Base-by-base conservation (phyloP, 2,888 invertebrate genomes). In the Drosophila helvetica region DNA sequence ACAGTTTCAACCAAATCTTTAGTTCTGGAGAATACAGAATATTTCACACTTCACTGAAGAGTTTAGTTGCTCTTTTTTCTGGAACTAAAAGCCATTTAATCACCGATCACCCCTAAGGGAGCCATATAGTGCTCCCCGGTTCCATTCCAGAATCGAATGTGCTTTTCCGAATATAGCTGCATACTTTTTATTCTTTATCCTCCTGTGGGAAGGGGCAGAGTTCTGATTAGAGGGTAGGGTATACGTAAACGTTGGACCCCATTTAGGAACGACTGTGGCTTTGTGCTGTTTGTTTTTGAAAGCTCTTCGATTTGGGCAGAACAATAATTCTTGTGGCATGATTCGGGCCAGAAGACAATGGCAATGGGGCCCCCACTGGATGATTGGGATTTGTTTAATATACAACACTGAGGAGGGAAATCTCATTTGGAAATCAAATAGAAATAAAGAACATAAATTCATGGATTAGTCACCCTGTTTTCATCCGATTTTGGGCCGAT, bases 361-460 rank as follows among this genome's bases (percentile, higher is more conserved):
- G 62, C 72, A 87, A 79, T 81, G 78, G 83, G 15, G 48, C 18
- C 33, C 5, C 33, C 12, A 48, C n/a, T 30, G 18, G 43, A n/a
- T 45, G 50, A 61, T 77, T 43, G 72, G 79, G 87, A 89, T 88
- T 89, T 88, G 79, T 77, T 80, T 80, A 83, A 79, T 86, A 86
- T 79, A 86, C 71, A 79, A 79, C 60, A 73, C 30, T 15, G 55
- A 33, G 38, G n/a, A 15, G 38, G 7, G n/a, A 38, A 38, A 38
- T 38, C 38, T 6, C 9, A 33, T 42, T 48, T 48, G 33, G 46
- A 30, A 67, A 45, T 52, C 58, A 30, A 53, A 25, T 48, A 45
- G 47, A 69, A 69, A 27, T 45, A 33, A 43, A 48, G 43, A 69
- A 27, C 69, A 67, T 67, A 69, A 67, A 67, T 69, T 67, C 58